Base-by-base conservation (phyloP, 2,113 vertebrate species). In the Ciconia boyciana region DNA sequence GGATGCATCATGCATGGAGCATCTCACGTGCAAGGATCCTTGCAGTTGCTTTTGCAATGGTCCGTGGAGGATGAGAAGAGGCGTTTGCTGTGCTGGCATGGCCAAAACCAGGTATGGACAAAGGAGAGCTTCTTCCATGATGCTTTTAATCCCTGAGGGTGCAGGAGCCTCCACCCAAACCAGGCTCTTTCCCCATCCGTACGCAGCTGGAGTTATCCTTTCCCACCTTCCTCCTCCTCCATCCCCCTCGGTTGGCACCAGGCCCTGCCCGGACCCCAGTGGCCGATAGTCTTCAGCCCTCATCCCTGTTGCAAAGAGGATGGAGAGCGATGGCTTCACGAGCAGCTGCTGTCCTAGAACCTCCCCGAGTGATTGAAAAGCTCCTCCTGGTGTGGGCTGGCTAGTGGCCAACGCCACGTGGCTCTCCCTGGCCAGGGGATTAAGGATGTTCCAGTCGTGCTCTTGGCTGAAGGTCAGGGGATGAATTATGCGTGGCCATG, bases 331-430 rank as follows among this genome's bases (percentile, higher is more conserved):
- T 44, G 22, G 22, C 18, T 49, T 44, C 8, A 6, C 11, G 15
- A 49, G 19, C 60, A 74, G 48, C 60, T 7, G 11, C 36, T 49
- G 66, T 54, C 66, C 72, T 46, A 44, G 31, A 41, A 26, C n/a
- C 31, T n/a, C 13, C 26, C 26, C 0, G 3, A 41, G 54, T 5
- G 39, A 24, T 3, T 22, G 43, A 68, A 39, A 89, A 74, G 21
- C 52, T 89, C 31, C 21, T 41, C 31, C 39, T 48, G 58, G 57
- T 54, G 48, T 72, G 72, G 52, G 17, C 29, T 66, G 55, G 44
- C 39, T 3, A 1, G 32, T 15, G 68, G 24, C 44, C 66, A 39
- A 29, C 0, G 2, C 32, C 2, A 2, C 8, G 1, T 3, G 3
- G 44, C 28, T 80, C 29, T 46, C 29, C 24, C 52, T 1, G 1